Evolutionary conservation across 2,797 vertebrate genomes (phyloP).

Genomic region (Sciaenops ocellatus): DNA sequence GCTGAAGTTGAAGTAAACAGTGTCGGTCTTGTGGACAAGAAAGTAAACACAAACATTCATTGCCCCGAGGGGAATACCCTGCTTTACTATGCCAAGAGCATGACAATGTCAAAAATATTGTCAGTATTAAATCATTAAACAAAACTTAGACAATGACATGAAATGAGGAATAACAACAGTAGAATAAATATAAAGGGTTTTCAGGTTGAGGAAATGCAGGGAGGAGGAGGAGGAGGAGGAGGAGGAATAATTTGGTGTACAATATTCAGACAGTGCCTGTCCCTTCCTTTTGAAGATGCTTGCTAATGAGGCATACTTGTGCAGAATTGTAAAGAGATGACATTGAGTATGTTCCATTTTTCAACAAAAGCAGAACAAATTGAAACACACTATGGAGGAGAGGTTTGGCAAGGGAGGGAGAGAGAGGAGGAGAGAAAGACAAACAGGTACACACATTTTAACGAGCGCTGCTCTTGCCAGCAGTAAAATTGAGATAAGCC

Average conservation of each 20-base stretch:
- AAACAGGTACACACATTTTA: slow-evolving; percentile 63
- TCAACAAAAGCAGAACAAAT: slow-evolving; percentile 68
- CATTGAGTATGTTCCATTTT: slow-evolving; percentile 63
- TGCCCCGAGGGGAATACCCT: slow-evolving; percentile 22
- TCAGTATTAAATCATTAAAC: slow-evolving; percentile 18
- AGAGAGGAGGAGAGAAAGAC: slow-evolving; percentile 34
- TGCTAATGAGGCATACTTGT: slow-evolving; percentile 66
- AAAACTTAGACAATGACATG: slow-evolving; percentile 1
- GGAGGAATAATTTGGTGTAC: slow-evolving; percentile 39
- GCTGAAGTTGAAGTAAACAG: slow-evolving; percentile 24
- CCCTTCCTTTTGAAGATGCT: slow-evolving; percentile 63
- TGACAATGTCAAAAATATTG: slow-evolving; percentile 41
- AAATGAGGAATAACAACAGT: slow-evolving; percentile 41
- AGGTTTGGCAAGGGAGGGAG: slow-evolving; percentile 45
- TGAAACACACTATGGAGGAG: slow-evolving; percentile 55
- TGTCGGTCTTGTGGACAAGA: slow-evolving; percentile 19
- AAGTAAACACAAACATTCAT: slow-evolving; percentile 23
- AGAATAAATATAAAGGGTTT: slow-evolving; percentile 30
- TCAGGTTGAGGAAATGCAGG: slow-evolving; percentile 38
- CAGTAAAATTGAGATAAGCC: slow-evolving; percentile 64
- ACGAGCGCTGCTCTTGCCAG: slow-evolving; percentile 56
- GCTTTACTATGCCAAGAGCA: slow-evolving; percentile 37
- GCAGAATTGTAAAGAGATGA: slow-evolving; percentile 57
- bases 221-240: slow-evolving; percentile 5
- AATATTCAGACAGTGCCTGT: slow-evolving; percentile 47